These are phyloP conservation scores for Graptemys geographica DNA, from an alignment of 2,797 vertebrate genomes.

Conservation along the genomic window DNA sequence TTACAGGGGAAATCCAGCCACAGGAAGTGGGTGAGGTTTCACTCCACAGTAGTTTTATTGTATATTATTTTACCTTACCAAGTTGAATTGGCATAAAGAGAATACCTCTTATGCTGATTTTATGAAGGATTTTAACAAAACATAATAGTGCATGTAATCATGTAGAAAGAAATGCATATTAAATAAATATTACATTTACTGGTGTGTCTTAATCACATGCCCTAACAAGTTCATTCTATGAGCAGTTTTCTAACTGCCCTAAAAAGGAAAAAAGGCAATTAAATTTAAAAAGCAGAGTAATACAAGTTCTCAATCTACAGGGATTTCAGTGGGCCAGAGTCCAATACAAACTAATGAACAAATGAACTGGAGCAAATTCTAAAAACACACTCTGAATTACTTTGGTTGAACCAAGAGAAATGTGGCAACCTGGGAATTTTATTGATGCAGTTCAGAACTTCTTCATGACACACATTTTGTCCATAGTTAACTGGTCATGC, in stretches of 20 bases:
- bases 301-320: background rate
- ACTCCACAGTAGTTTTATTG: background rate
- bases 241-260: constrained; percentile 29
- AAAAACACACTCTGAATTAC: constrained; percentile 42
- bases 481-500: constrained; percentile 37
- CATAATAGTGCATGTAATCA: constrained; percentile 29
- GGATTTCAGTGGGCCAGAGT: constrained; percentile 28
- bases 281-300: background rate
- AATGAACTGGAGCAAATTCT: constrained; percentile 49
- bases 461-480: constrained; percentile 19
- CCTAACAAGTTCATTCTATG: constrained; percentile 30
- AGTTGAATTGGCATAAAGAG: constrained; percentile 34
- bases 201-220: background rate
- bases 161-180: constrained; percentile 53
- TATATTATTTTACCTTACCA: background rate
- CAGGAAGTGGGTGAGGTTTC: background rate
- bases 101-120: constrained; percentile 32
- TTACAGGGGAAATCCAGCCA: background rate
- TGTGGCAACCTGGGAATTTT: constrained; percentile 53
- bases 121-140: constrained; percentile 52
- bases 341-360: constrained; percentile 65
- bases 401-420: constrained; percentile 56
- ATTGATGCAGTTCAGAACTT: constrained; percentile 20
- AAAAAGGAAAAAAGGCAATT: constrained; percentile 50
- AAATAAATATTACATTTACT: constrained; percentile 60